Evolutionary conservation across 1,140 invertebrate genomes (phyloP).

Genomic region (Drosophila quadrilineata): DNA sequence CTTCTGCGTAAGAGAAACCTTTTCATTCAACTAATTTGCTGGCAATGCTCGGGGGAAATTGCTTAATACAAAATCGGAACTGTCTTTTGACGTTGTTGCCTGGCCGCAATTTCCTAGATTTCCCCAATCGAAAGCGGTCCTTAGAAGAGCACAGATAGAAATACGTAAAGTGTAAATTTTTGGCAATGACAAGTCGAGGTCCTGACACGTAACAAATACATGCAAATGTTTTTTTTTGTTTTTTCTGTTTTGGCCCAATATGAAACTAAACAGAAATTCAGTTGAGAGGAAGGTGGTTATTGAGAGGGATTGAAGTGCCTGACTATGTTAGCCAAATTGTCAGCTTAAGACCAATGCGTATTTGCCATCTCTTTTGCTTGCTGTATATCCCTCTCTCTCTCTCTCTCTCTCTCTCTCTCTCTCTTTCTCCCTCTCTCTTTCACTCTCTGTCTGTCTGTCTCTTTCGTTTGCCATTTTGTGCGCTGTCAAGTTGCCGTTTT

Average conservation of each 20-base stretch:
- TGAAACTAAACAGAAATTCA: slow-evolving; percentile 54
- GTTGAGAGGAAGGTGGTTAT: neutral
- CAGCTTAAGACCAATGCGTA: slow-evolving; percentile 33
- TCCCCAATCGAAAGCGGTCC: slow-evolving; percentile 49
- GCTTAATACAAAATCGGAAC: slow-evolving; percentile 58
- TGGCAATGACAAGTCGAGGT: slow-evolving; percentile 61
- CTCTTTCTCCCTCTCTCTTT: neutral
- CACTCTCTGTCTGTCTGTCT: neutral
- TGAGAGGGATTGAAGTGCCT: neutral
- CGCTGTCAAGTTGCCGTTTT: slow-evolving; percentile 25
- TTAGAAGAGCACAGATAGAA: too few relatives aligned
- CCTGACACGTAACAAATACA: slow-evolving; percentile 61
- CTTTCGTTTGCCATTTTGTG: neutral
- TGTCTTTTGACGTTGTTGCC: slow-evolving; percentile 72
- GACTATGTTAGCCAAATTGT: slow-evolving; percentile 25
- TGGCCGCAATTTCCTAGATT: slow-evolving; percentile 64
- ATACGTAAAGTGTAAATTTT: slow-evolving; percentile 77
- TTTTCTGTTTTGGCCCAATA: too few relatives aligned
- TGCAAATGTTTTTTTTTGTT: slow-evolving; percentile 49
- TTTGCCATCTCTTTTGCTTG: slow-evolving; percentile 22
- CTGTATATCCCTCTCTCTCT: neutral
- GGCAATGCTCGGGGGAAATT: slow-evolving; percentile 21
- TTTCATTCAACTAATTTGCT: slow-evolving; percentile 59
- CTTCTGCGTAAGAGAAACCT: slow-evolving; percentile 7
- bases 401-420: neutral